Percentiles rank a stretch among this genome's conserved stretches.
These are phyloP conservation scores for Meriones psammophilus DNA, from an alignment of 2,797 vertebrate genomes.

Conservation along the genomic window DNA sequence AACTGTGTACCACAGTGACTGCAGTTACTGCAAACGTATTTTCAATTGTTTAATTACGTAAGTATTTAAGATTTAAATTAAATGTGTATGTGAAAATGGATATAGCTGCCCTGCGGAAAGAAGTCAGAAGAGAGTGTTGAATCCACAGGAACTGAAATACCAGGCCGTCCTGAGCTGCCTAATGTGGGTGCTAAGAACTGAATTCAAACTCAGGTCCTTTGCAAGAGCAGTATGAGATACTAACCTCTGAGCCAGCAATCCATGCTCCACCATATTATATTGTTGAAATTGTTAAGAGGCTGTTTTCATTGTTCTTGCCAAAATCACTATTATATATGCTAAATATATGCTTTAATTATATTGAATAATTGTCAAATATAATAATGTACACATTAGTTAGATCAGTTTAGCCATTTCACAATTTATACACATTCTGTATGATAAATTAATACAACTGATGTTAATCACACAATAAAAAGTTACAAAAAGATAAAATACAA, in stretches of 20 bases:
- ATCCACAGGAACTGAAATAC: background rate
- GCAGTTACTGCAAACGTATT: background rate
- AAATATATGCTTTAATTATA: background rate
- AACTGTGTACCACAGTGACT: background rate
- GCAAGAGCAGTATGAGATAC: background rate
- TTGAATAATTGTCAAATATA: background rate
- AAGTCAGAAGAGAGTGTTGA: background rate
- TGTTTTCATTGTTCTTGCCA: background rate
- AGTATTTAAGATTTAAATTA: background rate
- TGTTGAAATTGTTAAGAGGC: background rate
- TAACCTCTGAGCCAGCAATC: background rate
- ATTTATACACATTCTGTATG: background rate
- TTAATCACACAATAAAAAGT: slow-evolving; percentile 61
- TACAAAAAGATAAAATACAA: slow-evolving; percentile 69
- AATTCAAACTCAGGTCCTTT: background rate
- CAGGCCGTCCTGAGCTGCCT: background rate
- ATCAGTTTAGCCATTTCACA: background rate
- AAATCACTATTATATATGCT: background rate
- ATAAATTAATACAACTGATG: background rate
- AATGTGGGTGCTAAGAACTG: background rate
- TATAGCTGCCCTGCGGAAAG: background rate
- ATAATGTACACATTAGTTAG: background rate
- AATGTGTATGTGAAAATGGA: background rate
- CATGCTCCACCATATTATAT: background rate
- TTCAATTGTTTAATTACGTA: background rate